Conservation (phyloP, 2,797 vertebrate species). For the Denticeps clupeoides region DNA sequence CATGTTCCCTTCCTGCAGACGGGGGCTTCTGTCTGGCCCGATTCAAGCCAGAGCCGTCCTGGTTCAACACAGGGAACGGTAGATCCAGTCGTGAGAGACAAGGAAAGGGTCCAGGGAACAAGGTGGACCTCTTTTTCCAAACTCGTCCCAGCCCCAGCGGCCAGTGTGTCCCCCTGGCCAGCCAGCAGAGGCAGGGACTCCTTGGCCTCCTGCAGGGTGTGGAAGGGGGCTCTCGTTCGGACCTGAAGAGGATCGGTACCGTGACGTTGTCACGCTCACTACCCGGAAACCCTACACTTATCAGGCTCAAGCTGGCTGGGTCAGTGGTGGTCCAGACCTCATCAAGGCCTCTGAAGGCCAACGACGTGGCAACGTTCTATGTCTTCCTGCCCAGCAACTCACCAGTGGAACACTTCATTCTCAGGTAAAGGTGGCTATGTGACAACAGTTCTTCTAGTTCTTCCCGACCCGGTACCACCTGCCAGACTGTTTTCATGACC, state of each 20-base stretch:
- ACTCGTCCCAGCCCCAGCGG: conserved; percentile 49
- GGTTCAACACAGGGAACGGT: conserved; percentile 65
- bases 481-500: too few relatives aligned
- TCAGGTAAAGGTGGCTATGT: conserved; percentile 63
- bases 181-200: conserved; percentile 40
- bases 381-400: conserved; percentile 72
- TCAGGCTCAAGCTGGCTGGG: conserved; percentile 72
- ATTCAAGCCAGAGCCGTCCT: conserved; percentile 66
- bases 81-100: conserved; percentile 59
- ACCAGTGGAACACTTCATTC: conserved; percentile 68
- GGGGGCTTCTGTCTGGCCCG: conserved; percentile 78
- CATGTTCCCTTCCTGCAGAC: conserved; percentile 61
- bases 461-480: too few relatives aligned
- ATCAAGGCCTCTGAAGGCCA: conserved; percentile 64
- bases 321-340: conserved; percentile 70
- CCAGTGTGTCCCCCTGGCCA: conserved; percentile 64
- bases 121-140: conserved; percentile 82
- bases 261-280: conserved; percentile 66
- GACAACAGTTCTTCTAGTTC: too few relatives aligned
- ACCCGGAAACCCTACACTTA: conserved; percentile 55
- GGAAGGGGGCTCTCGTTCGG: conserved; percentile 50
- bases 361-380: conserved; percentile 72
- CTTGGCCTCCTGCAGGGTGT: conserved; percentile 15
- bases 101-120: conserved; percentile 54
- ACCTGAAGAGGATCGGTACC: conserved; percentile 76